phyloP scores from a whole-genome alignment of 2,113 vertebrate species.

The Capreolus pygargus region DNA sequence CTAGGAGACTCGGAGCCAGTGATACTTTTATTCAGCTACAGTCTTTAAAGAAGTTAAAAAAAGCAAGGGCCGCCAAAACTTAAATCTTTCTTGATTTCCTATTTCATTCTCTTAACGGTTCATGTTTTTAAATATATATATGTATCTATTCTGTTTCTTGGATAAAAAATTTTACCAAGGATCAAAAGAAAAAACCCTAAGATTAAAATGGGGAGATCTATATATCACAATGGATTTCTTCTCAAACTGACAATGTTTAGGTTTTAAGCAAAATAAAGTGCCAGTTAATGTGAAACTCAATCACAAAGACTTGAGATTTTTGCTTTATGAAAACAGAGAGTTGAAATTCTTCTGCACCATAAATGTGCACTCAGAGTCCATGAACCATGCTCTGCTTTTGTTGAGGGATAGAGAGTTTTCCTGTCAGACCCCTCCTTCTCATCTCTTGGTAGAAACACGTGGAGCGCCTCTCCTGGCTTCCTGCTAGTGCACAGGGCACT shows the following conservation, averaged over 20 bases:
- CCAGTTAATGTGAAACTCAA: constrained; percentile 66
- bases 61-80: constrained; percentile 37
- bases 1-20: constrained; percentile 52
- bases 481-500: not conserved
- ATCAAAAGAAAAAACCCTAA: constrained; percentile 18
- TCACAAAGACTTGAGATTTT: constrained; percentile 64
- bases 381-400: constrained; percentile 58
- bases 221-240: constrained; percentile 52
- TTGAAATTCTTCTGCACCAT: constrained; percentile 63
- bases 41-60: constrained; percentile 43
- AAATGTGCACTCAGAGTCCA: constrained; percentile 56
- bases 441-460: constrained; percentile 18
- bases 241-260: constrained; percentile 68
- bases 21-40: constrained; percentile 42
- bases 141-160: constrained; percentile 55
- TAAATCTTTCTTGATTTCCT: constrained; percentile 59
- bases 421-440: constrained; percentile 7
- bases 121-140: constrained; percentile 57
- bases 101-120: constrained; percentile 54
- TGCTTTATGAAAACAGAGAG: constrained; percentile 61
- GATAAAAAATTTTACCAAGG: constrained; percentile 63
- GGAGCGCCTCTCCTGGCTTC: not conserved
- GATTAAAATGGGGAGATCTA: constrained; percentile 44
- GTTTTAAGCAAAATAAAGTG: constrained; percentile 72
- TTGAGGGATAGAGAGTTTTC: not conserved